A percentile compares a stretch with the other conserved stretches of the same genome.
Conservation (phyloP, 1,140 invertebrate genomes). For the Solenopsis fugax region DNA sequence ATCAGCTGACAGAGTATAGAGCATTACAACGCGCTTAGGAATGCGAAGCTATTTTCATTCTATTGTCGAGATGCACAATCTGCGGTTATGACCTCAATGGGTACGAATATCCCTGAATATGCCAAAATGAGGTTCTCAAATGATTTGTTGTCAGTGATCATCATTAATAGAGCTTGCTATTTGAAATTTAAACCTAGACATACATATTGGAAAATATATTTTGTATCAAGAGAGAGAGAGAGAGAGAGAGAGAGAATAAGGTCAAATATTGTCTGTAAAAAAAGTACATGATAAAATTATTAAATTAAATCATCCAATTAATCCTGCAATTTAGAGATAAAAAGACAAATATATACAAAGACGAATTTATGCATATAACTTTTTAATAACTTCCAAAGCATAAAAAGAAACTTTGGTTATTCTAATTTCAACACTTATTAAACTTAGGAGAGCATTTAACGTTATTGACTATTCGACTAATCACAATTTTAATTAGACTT, state of each 20-base stretch:
- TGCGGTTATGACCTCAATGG: constrained; percentile 4
- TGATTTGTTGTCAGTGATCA: constrained; percentile 1
- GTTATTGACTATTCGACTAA: not conserved
- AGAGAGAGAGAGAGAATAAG: not conserved
- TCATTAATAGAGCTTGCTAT: not conserved
- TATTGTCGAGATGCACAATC: not conserved
- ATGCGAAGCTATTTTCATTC: constrained; percentile 13
- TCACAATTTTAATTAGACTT: constrained; percentile 6
- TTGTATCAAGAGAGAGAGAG: not conserved
- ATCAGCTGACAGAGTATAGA: not conserved
- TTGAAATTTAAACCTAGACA: not conserved
- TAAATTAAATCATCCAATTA: not conserved
- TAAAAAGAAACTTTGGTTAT: not conserved
- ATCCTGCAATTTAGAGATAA: not conserved
- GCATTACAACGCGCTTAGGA: not conserved
- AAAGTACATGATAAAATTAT: not conserved
- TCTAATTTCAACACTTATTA: not conserved
- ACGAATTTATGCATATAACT: not conserved
- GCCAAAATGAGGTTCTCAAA: constrained; percentile 9
- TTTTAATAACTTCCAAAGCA: not conserved
- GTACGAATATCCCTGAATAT: not conserved
- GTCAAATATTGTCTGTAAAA: not conserved
- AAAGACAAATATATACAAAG: not conserved
- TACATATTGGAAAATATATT: not conserved
- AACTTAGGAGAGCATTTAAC: not conserved